phyloP scores from a whole-genome alignment of 2,888 invertebrate genomes.

The Colletes collaris region DNA sequence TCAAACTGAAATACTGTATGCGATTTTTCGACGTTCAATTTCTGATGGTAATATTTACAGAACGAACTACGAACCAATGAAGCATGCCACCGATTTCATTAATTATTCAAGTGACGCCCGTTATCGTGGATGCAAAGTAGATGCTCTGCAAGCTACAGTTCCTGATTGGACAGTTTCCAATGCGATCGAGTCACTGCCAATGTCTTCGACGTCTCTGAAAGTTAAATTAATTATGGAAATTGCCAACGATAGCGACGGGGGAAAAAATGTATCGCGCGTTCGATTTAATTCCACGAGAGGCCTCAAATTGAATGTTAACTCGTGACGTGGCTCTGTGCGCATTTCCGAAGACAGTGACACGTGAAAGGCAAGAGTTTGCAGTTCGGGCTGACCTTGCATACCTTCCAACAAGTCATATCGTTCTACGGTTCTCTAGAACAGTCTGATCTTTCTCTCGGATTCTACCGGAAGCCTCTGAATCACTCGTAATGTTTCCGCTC shows the following conservation, averaged over 20 bases:
- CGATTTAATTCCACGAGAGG: slow-evolving; percentile 48
- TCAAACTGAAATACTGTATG: no score
- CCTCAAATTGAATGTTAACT: slow-evolving; percentile 67
- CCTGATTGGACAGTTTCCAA: slow-evolving; percentile 16
- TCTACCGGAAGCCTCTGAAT: slow-evolving; percentile 39
- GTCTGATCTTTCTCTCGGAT: slow-evolving; percentile 26
- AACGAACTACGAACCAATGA: background rate
- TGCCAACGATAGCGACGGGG: background rate
- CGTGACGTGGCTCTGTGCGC: slow-evolving; percentile 42
- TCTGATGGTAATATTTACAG: no score
- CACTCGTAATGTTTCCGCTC: slow-evolving; percentile 29
- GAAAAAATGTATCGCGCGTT: slow-evolving; percentile 12
- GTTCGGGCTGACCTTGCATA: slow-evolving; percentile 66
- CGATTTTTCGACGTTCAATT: no score
- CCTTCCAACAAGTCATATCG: slow-evolving; percentile 52
- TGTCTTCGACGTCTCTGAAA: background rate
- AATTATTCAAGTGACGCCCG: slow-evolving; percentile 4
- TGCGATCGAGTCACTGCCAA: background rate
- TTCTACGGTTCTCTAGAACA: slow-evolving; percentile 17
- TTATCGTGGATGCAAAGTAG: slow-evolving; percentile 1
- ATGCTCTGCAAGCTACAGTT: background rate
- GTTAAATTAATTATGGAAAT: slow-evolving; percentile 7
- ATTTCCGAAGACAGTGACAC: slow-evolving; percentile 62
- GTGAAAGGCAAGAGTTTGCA: slow-evolving; percentile 68
- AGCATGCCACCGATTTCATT: slow-evolving; percentile 1